These are phyloP conservation scores for Nycticebus coucang DNA, from an alignment of 2,113 vertebrate species.

Conservation along the genomic window DNA sequence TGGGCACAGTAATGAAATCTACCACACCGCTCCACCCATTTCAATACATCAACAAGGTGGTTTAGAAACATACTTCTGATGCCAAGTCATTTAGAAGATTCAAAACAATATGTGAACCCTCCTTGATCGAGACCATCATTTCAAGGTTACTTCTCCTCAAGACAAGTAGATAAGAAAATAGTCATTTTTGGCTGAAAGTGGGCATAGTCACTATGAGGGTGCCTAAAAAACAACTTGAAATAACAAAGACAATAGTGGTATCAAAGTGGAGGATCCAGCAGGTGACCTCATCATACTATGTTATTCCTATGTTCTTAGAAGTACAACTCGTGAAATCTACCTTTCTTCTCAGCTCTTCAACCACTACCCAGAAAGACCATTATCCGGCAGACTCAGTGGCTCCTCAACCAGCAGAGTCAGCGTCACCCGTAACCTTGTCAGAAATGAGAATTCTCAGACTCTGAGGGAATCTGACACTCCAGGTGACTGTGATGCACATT, in stretches of 20 bases:
- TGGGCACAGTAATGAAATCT: neutral
- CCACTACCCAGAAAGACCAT: neutral
- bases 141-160: neutral
- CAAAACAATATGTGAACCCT: neutral
- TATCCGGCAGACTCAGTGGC: neutral
- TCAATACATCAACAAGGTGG: neutral
- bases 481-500: rapidly evolving
- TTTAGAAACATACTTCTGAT: neutral
- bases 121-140: neutral
- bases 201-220: neutral
- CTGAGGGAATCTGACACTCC: neutral
- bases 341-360: neutral
- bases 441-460: neutral
- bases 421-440: neutral
- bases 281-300: neutral
- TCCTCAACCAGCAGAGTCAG: neutral
- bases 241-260: neutral
- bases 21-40: neutral
- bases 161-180: neutral
- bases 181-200: neutral
- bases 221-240: neutral
- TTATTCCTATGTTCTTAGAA: neutral
- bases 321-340: neutral
- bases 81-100: neutral
- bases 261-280: neutral